Evolutionary conservation across 2,113 vertebrate genomes (phyloP).

Genomic region (Varanus komodoensis): DNA sequence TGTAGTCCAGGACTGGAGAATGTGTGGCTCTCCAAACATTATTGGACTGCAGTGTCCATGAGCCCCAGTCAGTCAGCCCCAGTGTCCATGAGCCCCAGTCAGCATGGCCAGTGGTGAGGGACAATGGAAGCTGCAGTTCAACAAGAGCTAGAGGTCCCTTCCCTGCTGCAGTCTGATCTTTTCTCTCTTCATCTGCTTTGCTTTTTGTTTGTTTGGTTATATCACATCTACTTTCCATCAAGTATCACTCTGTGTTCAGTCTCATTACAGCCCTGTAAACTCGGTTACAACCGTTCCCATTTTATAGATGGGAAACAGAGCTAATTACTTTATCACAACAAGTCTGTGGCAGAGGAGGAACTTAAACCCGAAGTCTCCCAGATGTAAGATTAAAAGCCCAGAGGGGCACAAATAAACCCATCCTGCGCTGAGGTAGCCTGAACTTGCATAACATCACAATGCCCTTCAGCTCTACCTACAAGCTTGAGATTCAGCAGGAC

Average conservation of each 20-base stretch:
- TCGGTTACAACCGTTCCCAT: neutral
- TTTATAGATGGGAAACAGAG: constrained; percentile 2
- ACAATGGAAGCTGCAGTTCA: too few species aligned
- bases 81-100: too few species aligned
- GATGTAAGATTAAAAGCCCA: neutral
- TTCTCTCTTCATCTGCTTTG: neutral
- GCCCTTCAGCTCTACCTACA: neutral
- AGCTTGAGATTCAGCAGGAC: neutral
- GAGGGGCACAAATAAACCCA: neutral
- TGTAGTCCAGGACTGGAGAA: neutral
- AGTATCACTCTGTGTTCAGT: neutral
- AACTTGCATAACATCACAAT: neutral
- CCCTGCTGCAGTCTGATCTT: neutral
- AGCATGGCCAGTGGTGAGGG: too few species aligned
- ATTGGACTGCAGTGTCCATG: too few species aligned
- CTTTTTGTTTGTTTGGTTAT: neutral
- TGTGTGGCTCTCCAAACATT: too few species aligned
- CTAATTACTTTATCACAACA: constrained; percentile 18
- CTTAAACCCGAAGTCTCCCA: neutral
- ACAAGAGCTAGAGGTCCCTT: neutral
- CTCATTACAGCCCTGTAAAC: neutral
- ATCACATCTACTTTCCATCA: neutral
- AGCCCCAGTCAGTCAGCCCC: too few species aligned
- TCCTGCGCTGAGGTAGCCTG: neutral
- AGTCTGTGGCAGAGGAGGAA: neutral